These are phyloP conservation scores for Scolopax bukidnonensis DNA, from an alignment of 2,797 vertebrate genomes.

Conservation along the genomic window DNA sequence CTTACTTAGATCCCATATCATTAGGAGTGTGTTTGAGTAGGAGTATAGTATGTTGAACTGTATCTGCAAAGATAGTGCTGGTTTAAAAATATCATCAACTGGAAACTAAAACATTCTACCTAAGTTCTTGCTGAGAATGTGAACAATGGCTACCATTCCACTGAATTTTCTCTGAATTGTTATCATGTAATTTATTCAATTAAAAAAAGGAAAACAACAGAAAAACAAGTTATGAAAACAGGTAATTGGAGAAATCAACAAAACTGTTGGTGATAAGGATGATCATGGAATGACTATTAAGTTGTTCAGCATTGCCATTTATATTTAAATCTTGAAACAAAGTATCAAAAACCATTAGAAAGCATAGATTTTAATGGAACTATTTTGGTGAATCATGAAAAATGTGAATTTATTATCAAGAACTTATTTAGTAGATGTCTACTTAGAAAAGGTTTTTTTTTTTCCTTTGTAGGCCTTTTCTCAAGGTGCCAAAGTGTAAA, in stretches of 20 bases:
- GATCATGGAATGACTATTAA: slow-evolving; percentile 11
- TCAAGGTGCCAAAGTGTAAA: slow-evolving; percentile 8
- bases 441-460: neutral
- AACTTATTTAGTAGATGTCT: neutral
- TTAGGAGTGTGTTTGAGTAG: neutral
- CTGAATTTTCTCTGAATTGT: neutral
- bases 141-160: neutral
- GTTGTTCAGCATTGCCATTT: slow-evolving; percentile 1
- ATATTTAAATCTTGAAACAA: slow-evolving; percentile 37
- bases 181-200: neutral
- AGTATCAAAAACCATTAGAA: slow-evolving; percentile 46
- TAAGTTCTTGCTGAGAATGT: neutral
- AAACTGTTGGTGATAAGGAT: neutral
- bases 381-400: neutral
- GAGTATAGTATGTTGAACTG: neutral
- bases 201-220: neutral
- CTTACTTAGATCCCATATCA: neutral
- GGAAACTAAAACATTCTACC: neutral
- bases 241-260: neutral
- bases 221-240: neutral
- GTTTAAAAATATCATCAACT: neutral
- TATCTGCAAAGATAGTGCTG: neutral
- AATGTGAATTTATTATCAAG: neutral
- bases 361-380: neutral
- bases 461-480: neutral